Evolutionary conservation across 2,797 vertebrate species (phyloP), one percentile per base, ranked within the genome.

Genomic region (Poecile montanus): DNA sequence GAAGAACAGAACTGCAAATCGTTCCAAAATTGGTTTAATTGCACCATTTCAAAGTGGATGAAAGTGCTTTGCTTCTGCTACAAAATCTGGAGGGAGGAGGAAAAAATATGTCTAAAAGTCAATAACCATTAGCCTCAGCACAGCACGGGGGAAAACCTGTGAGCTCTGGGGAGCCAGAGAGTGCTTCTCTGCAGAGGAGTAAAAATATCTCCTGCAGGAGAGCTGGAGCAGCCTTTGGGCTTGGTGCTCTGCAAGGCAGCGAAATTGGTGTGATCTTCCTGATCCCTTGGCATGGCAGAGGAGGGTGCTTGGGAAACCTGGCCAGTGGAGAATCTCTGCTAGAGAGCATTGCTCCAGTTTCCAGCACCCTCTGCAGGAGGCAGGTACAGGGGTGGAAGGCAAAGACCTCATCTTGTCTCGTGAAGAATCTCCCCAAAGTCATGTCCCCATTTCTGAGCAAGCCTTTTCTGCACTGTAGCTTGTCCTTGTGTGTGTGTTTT

Each of bases 1-100:
- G 4, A 44, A 44, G 54, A 61, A 47, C 22, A 85, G 61, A 88
- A 13, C 34, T 74, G 30, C 54, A 91, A 5, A 75, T 90, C 25
- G 18, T 58, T 94, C 54, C 16, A 16, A 68, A 89, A 81, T 47
- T 40, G n/a, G 38, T 75, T 88, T 89, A 85, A 94, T 95, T 80
- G 62, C 54, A n/a, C 45, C 16, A 6, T 93, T 95, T 88, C n/a
- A 8, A 51, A 62, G 67, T 91, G 51, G 75, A 62, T 91, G 70
- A 65, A 77, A 84, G 60, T 65, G 32, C 53, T 91, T 90, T 86
- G 76, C 42, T 89, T 87, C 83, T 77, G 53, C 65, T 92, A 75
- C 22, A 83, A 47, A 85, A 73, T 82, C 67, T 75, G 42, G 67
- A 74, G 26, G 72, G 58, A 77, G 72, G 66, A 62, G 13, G 9